A percentile compares a stretch with the other conserved stretches of the same genome.
Conservation (phyloP, 2,113 vertebrate genomes). For the Carettochelys insculpta region DNA sequence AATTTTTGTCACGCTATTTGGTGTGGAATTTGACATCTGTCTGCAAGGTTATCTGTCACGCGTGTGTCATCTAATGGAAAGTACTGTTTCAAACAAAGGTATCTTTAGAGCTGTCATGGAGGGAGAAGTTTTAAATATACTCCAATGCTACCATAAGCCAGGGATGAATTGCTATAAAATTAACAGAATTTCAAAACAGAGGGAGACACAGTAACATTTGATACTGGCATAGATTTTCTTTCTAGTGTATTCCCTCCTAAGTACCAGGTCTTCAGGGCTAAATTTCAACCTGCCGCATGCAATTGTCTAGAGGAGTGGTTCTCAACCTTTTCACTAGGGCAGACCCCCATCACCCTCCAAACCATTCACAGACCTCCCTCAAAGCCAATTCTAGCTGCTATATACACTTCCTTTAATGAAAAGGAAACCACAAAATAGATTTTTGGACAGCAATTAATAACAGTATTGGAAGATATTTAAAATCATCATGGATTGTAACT, state of each 20-base stretch:
- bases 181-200: background rate
- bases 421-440: no score
- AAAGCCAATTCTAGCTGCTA: no score
- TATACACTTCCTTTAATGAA: no score
- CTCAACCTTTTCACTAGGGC: no score
- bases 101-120: background rate
- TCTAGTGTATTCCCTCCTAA: background rate
- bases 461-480: no score
- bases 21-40: background rate
- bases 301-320: no score
- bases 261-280: background rate
- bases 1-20: fast-evolving
- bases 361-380: no score
- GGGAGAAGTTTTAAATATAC: background rate
- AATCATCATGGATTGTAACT: no score
- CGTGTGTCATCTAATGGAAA: background rate
- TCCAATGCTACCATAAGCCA: no score
- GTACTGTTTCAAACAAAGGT: background rate
- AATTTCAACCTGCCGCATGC: background rate
- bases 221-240: background rate
- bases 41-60: background rate
- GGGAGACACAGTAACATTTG: background rate
- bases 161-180: background rate
- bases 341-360: no score
- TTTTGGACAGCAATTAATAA: no score